Base-by-base conservation (phyloP, 2,113 vertebrate genomes). In the Dunckerocampus dactyliophorus region DNA sequence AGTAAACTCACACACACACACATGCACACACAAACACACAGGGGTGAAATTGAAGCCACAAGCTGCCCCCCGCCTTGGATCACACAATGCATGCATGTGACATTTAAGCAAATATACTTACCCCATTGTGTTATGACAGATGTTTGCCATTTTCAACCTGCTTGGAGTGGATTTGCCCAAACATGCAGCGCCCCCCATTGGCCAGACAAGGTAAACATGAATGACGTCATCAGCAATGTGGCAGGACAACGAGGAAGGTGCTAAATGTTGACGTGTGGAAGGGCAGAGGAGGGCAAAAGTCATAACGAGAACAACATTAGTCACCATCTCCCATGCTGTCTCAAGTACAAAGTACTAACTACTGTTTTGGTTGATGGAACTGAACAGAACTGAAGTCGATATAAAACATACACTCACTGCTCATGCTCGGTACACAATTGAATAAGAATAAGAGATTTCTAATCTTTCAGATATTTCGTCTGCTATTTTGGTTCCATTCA, bases 191-290 rank as follows among this genome's bases (percentile, higher is more conserved):
- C 79, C 79, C 65, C 59, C 80, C 28, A 15, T 54, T 72, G 69
- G 77, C 28, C 8, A 8, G 47, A 22, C n/a, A 62, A 47, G 21
- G 37, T 0, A 8, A 59, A 22, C 51, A 47, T 46, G 15, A 4
- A 34, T 67, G 69, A 57, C 19, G 43, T 10, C 47, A 47, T 59
- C 48, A 31, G 9, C 28, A 47, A 62, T 0, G 15, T 28, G 34
- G 17, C 67, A 21, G 9, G 39, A 56, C 53, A 20, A 43, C 39
- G 37, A 67, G 54, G 61, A 75, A 63, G 64, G 54, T 62, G 62
- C 19, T 78, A 75, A 76, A 80, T 21, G 65, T 51, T 70, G 81
- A 69, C 19, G 64, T 37, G 51, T 76, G 57, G 70, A 51, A 74
- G 64, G 74, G 69, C 65, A 73, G 79, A 58, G 61, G 63, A 64